These are phyloP conservation scores for Clarias laeviceps DNA, from an alignment of 2,797 vertebrate species.

Conservation along the genomic window DNA sequence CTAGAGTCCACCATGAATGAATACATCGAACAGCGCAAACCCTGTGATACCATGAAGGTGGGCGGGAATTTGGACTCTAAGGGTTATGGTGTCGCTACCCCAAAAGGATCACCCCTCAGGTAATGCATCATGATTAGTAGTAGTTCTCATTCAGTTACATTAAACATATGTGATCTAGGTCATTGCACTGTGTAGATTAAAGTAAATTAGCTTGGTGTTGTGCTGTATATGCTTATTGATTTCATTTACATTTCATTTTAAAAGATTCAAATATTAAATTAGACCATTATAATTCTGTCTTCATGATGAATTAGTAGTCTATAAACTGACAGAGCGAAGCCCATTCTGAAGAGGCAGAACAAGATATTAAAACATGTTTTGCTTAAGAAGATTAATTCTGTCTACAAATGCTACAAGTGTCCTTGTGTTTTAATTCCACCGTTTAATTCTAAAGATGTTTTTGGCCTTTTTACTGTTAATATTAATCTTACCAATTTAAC, in stretches of 20 bases:
- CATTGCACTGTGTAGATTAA: not conserved
- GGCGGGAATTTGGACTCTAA: conserved; percentile 99
- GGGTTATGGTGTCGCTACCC: conserved; percentile 98
- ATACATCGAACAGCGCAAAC: conserved; percentile 97
- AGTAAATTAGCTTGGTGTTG: not conserved
- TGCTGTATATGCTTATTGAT: not conserved
- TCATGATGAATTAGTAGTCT: not conserved
- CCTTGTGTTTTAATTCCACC: not conserved
- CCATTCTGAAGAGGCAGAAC: no score
- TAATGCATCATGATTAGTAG: conserved; percentile 57
- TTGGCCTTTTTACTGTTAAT: not conserved
- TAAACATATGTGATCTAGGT: not conserved
- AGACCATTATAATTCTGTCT: not conserved
- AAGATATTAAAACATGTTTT: not conserved
- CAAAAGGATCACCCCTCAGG: conserved; percentile 96
- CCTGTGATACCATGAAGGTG: conserved; percentile 99
- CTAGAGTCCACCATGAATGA: conserved; percentile 99
- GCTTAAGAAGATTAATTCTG: not conserved
- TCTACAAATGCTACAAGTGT: not conserved
- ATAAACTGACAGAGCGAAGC: not conserved
- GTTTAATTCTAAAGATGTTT: not conserved
- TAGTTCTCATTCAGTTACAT: not conserved
- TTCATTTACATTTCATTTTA: not conserved
- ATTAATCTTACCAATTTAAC: not conserved
- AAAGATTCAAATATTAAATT: not conserved